Evolutionary conservation across 2,888 invertebrate genomes (phyloP), one percentile per base, ranked within the genome.

Genomic region (Amphimallon solstitiale): DNA sequence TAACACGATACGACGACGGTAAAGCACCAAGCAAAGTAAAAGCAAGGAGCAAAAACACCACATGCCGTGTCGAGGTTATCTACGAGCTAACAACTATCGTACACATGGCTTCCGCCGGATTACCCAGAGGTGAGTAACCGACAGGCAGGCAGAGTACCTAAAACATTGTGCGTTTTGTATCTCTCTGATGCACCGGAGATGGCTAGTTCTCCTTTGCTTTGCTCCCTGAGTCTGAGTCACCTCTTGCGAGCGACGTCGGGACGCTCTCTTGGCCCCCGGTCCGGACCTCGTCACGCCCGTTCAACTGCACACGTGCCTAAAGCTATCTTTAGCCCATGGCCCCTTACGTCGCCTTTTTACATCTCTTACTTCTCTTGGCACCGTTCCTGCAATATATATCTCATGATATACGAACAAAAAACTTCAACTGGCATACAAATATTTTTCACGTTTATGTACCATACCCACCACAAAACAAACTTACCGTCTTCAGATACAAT

Each of bases 321-420:
- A 74, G 77, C 81, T 82, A 82, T 80, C 80, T 81, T 80, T 82
- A 82, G 81, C 78, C 78, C 79, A 74, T 75, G 79, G 79, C 81
- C 81, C 80, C 80, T 80, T 73, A 75, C 78, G 74, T 78, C 71
- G 75, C 73, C 75, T 76, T 76, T 77, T 78, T 75, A 75, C 75
- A 75, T 68, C 69, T 67, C 68, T 67, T n/a, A 68, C 69, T 69
- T 65, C 63, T 68, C 69, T 72, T 72, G 70, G 70, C 72, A 71
- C 64, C 68, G 66, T 68, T 72, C 68, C 68, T 62, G 56, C 63
- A 45, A 38, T 46, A 54, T 52, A 56, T 46, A 54, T 65, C 54
- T 40, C 49, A 60, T 49, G 56, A 56, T 56, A 29, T 5, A 56
- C 56, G 43, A 56, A 56, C 56, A 56, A 40, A 56, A 56, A 56